These are phyloP conservation scores for Drosophila auraria DNA, from an alignment of 1,140 invertebrate genomes.

Conservation along the genomic window DNA sequence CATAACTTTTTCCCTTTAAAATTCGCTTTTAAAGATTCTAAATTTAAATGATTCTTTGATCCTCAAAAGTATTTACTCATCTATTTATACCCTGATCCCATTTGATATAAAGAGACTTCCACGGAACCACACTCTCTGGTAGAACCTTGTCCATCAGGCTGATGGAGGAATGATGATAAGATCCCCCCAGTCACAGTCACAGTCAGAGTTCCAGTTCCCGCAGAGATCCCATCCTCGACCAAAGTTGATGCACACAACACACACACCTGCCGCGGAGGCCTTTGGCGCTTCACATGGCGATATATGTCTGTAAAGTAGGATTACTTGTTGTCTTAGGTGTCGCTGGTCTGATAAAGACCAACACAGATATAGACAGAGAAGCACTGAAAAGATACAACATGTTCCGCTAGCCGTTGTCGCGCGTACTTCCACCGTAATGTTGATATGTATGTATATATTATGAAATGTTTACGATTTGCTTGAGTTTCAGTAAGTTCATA, in stretches of 20 bases:
- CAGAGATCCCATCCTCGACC: conserved; percentile 13
- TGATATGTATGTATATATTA: conserved; percentile 63
- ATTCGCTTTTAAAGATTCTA: no score
- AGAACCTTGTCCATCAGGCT: conserved; percentile 55
- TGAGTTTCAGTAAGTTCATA: conserved; percentile 80
- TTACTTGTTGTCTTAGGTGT: conserved; percentile 72
- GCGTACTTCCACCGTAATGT: conserved; percentile 71
- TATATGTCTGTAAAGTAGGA: conserved; percentile 71
- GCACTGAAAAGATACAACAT: conserved; percentile 69
- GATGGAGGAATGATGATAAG: conserved; percentile 48
- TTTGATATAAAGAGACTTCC: conserved; percentile 1
- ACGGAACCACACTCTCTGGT: background rate
- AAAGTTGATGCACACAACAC: conserved; percentile 1
- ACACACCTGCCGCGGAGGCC: conserved; percentile 31
- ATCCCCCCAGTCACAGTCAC: conserved; percentile 4
- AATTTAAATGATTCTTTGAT: background rate
- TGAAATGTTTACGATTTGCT: conserved; percentile 83
- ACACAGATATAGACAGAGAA: conserved; percentile 64
- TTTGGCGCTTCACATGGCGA: conserved; percentile 35
- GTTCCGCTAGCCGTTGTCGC: conserved; percentile 62
- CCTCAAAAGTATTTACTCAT: background rate
- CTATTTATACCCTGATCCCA: conserved; percentile 1
- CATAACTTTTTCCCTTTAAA: no score
- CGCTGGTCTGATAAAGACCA: conserved; percentile 58
- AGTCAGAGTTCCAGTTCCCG: conserved; percentile 6